Conservation (phyloP, 2,888 invertebrate genomes). For the Xanthorhoe designata region DNA sequence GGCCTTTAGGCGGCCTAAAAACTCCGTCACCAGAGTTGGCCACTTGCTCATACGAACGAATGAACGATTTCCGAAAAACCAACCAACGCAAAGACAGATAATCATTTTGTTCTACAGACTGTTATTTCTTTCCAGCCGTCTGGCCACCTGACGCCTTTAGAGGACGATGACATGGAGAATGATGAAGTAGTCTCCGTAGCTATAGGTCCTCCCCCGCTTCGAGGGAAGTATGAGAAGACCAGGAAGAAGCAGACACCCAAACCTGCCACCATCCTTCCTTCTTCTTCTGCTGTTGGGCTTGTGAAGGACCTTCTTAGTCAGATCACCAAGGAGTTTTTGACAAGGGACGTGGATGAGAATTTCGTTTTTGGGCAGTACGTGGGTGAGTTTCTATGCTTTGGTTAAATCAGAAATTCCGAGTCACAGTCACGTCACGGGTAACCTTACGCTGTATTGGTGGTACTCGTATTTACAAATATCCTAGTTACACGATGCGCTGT, state of each 20-base stretch:
- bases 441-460: too few species aligned
- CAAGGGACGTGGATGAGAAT: constrained; percentile 71
- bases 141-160: constrained; percentile 70
- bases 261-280: constrained; percentile 24
- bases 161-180: constrained; percentile 77
- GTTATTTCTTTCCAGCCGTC: constrained; percentile 61
- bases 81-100: background rate
- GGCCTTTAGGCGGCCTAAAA: too few species aligned
- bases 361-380: constrained; percentile 80
- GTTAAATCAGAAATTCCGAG: too few species aligned
- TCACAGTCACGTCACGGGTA: too few species aligned
- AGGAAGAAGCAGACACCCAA: constrained; percentile 52
- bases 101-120: background rate
- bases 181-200: constrained; percentile 78
- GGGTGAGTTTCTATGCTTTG: constrained; percentile 35
- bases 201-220: constrained; percentile 71
- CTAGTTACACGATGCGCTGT: too few species aligned
- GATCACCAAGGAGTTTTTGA: constrained; percentile 68
- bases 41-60: too few species aligned
- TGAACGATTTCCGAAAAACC: too few species aligned
- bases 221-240: constrained; percentile 68
- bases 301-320: constrained; percentile 68
- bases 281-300: constrained; percentile 52
- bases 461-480: too few species aligned
- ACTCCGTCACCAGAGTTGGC: too few species aligned